A percentile compares a stretch with the other conserved stretches of the same genome.
Evolutionary conservation across 2,113 vertebrate species (phyloP).

Genomic region (Chunga burmeisteri): DNA sequence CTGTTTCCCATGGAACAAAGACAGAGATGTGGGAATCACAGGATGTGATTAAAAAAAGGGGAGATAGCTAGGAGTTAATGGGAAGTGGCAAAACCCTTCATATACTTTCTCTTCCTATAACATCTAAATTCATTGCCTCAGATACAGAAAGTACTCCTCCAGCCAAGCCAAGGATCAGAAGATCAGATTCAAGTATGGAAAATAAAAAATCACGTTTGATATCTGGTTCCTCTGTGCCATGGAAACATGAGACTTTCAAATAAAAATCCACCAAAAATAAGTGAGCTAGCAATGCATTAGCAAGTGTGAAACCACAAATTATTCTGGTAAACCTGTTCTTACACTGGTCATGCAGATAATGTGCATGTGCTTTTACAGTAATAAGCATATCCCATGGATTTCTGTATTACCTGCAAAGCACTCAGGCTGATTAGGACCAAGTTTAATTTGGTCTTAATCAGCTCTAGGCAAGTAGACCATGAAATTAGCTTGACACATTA

Average conservation of each 20-base stretch:
- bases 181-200: neutral
- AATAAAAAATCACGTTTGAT: neutral
- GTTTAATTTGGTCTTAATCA: conserved; percentile 55
- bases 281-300: neutral
- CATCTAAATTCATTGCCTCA: neutral
- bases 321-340: conserved; percentile 19
- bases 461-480: conserved; percentile 46
- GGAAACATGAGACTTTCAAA: neutral
- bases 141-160: neutral
- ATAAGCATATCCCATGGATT: conserved; percentile 45
- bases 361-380: conserved; percentile 21
- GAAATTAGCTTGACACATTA: conserved; percentile 69
- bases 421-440: conserved; percentile 14
- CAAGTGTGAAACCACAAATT: conserved; percentile 13
- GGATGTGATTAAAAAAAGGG: neutral
- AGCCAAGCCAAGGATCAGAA: neutral
- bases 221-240: neutral
- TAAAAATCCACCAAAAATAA: neutral
- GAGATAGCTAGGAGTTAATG: neutral
- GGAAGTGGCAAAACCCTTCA: neutral
- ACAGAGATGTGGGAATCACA: neutral
- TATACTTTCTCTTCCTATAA: neutral
- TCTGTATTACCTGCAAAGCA: conserved; percentile 47
- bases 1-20: conserved; percentile 20
- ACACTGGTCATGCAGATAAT: conserved; percentile 24